Percentiles rank a stretch among this genome's conserved stretches.
Evolutionary conservation across 64 coral and sea anemone genomes (phyloP).

Genomic region (Stylophora pistillata): DNA sequence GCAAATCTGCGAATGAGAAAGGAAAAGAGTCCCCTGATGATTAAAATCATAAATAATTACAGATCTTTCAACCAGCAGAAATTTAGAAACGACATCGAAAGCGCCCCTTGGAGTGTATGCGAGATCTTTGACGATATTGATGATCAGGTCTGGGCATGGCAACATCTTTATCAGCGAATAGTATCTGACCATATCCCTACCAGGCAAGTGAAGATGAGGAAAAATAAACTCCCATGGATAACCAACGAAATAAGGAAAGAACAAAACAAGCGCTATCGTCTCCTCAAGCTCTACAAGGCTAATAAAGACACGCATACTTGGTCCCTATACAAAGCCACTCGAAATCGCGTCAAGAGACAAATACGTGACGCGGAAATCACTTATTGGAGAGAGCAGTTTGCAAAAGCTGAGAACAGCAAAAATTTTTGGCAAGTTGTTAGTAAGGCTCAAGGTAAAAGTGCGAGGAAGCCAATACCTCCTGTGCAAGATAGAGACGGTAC

Average conservation of each 20-base stretch:
- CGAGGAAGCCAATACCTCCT: not conserved
- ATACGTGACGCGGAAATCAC: not conserved
- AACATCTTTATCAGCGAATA: slow-evolving; percentile 26
- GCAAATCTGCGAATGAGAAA: not conserved
- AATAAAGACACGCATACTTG: not conserved
- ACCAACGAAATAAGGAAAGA: not conserved
- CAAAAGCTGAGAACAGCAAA: not conserved
- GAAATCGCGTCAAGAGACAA: not conserved
- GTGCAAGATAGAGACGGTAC: not conserved
- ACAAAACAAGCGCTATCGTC: too few species aligned
- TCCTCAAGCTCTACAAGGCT: not conserved
- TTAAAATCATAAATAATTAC: slow-evolving; percentile 30
- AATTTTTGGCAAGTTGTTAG: not conserved
- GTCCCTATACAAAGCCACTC: not conserved
- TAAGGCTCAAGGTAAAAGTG: not conserved
- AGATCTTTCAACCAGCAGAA: slow-evolving; percentile 14
- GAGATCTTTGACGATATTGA: slow-evolving; percentile 40
- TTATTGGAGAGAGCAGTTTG: not conserved
- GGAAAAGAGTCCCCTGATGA: not conserved
- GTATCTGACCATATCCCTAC: slow-evolving; percentile 12
- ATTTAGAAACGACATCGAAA: slow-evolving; percentile 28
- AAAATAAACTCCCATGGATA: slow-evolving; percentile 43
- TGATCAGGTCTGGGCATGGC: slow-evolving; percentile 44
- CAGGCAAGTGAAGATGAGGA: slow-evolving; percentile 5
- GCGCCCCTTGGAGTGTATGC: slow-evolving; percentile 38